Evolutionary conservation across 23 tunicate genomes (phyloP), one percentile per base, ranked within the genome.

Genomic region (Trididemnum miniatum): DNA sequence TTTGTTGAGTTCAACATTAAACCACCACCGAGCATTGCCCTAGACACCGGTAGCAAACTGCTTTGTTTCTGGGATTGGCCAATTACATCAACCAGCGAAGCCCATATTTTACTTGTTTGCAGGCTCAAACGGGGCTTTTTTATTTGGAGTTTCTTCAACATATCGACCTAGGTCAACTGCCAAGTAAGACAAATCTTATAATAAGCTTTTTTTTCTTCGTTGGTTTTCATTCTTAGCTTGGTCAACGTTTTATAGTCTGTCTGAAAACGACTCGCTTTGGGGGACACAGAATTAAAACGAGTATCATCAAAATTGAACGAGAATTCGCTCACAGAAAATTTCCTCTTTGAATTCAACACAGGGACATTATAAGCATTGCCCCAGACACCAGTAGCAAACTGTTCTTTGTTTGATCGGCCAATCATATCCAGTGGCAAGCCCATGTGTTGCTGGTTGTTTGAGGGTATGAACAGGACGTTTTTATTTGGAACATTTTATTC

Each of bases 251-350:
- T 5, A 9, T 69, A 7, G 37, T 31, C 31, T 29, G 12, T 4
- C 39, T 33, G 22, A 34, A 32, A 69, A 28, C n/a, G 20, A 12
- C 9, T 33, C 22, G 4, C 3, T 69, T 32, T 18, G 29, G 75
- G 20, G 5, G 75, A 12, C 9, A 34, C 9, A 32, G 80, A 74
- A 49, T 74, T 40, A 74, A 74, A 74, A 7, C 80, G 29, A 18
- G 80, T 12, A 40, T 74, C 80, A 40, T 74, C 80, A 39, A 74
- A 74, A 39, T 74, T 74, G 31, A 74, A 74, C 15, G 80, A 74
- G 5, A 59, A 74, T 20, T 40, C 80, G n/a, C n/a, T n/a, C n/a
- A n/a, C n/a, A 12, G 12, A 74, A 7, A 59, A 74, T 39, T 74
- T 74, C 29, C 25, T 74, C 31, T 3, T 5, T 15, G 80, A 74